phyloP scores from a whole-genome alignment of 2,113 vertebrate genomes.

The Hypocryptadius cinnamomeus region DNA sequence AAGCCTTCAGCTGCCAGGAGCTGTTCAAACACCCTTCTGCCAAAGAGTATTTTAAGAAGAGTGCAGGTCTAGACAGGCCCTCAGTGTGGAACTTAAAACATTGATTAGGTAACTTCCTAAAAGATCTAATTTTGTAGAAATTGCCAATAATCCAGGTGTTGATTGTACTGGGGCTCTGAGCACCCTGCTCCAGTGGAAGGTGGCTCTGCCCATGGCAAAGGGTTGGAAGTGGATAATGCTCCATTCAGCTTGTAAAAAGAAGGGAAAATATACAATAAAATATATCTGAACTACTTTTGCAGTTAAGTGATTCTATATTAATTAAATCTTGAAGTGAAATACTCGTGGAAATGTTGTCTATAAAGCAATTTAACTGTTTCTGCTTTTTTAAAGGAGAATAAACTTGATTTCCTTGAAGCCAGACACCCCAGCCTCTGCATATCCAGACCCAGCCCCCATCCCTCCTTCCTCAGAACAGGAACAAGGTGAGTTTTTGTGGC shows the following conservation, averaged over 20 bases:
- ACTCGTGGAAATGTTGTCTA: not conserved
- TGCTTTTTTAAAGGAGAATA: conserved; percentile 77
- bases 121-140: not conserved
- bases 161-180: not conserved
- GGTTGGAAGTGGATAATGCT: not conserved
- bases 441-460: not conserved
- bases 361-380: not conserved
- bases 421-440: conserved; percentile 12
- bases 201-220: not conserved
- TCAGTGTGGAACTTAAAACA: not conserved
- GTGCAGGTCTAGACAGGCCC: not conserved
- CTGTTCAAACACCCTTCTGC: not conserved
- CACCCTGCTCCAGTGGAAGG: not conserved
- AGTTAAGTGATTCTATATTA: not conserved
- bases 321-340: not conserved
- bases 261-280: not conserved
- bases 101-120: not conserved
- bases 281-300: not conserved
- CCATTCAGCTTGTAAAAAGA: not conserved
- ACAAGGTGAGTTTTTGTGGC: conserved; percentile 70
- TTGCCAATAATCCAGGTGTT: not conserved
- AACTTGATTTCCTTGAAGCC: conserved; percentile 78
- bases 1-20: not conserved
- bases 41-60: not conserved
- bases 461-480: conserved; percentile 72